These are phyloP conservation scores for Smittia aterrima DNA, from an alignment of 2,888 invertebrate species.

Conservation along the genomic window DNA sequence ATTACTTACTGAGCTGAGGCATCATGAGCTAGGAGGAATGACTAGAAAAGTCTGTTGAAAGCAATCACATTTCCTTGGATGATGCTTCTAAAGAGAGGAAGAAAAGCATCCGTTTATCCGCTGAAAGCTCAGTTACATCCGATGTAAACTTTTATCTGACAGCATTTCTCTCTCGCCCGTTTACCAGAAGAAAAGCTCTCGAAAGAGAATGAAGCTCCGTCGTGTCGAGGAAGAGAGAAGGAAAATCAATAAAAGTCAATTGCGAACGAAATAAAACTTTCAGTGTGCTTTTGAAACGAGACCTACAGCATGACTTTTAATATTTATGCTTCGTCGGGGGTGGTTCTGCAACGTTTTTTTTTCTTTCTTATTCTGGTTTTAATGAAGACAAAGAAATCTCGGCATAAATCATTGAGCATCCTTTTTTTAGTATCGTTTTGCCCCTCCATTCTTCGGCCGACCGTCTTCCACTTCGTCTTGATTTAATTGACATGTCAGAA, in stretches of 20 bases:
- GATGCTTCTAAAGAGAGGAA: not conserved
- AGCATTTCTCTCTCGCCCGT: not conserved
- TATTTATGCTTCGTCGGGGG: not conserved
- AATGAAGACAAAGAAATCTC: slow-evolving; percentile 5
- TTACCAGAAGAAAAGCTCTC: not conserved
- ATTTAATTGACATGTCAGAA: slow-evolving; percentile 26
- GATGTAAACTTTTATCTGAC: slow-evolving; percentile 9
- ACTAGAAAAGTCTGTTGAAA: no score
- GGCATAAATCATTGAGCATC: slow-evolving; percentile 10
- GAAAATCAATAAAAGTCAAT: slow-evolving; percentile 9
- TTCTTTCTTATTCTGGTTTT: not conserved
- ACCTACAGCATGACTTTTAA: slow-evolving; percentile 10
- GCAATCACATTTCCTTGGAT: not conserved
- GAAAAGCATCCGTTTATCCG: no score
- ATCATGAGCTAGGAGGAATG: no score
- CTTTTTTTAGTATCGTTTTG: not conserved
- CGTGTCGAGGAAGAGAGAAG: not conserved
- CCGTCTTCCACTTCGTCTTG: not conserved
- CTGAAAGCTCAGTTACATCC: not conserved
- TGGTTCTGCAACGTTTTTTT: not conserved
- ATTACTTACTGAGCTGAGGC: not conserved
- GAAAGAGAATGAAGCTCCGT: not conserved
- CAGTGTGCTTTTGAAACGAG: not conserved
- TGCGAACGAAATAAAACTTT: not conserved
- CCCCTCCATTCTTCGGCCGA: not conserved